Evolutionary conservation across 1,140 invertebrate genomes (phyloP), one percentile per base, ranked within the genome.

Genomic region (Centruroides vittatus): DNA sequence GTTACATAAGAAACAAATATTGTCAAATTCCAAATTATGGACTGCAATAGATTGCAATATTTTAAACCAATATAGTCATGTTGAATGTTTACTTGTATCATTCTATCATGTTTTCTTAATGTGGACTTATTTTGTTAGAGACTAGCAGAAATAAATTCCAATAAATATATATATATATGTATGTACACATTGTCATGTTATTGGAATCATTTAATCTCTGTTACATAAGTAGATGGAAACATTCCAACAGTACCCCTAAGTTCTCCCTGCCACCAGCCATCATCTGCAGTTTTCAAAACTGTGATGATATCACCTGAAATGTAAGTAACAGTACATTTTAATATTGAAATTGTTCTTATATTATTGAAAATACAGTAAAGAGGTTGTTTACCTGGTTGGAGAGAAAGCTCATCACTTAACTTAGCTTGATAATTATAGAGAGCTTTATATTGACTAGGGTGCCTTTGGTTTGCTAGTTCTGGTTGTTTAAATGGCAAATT

Each of bases 261-360:
- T 77, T 92, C 88, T 35, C 95, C 96, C 70, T 93, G 82, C 95
- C 95, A 99, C 96, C 96, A 99, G 47, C 96, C 97, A 80, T 99
- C 97, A 64, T 93, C 94, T 67, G 92, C 96, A 76, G 99, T 98
- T 76, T 99, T 95, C 58, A 99, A 77, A 65, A 99, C 97, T 60
- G 92, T 80, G 61, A 99, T 92, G 67, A 88, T 78, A 49, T 87
- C 89, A 63, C 93, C 93, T 73, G 35, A 48, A 49, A 57, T 36
- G 10, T 11, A 10, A 10, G 23, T n/a, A 47, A 57, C 11, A 57
- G 41, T n/a, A 47, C 4, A 47, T 46, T 36, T 55, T 55, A 23
- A 23, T 34, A n/a, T n/a, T n/a, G n/a, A n/a, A n/a, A n/a, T n/a
- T n/a, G n/a, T n/a, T n/a, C n/a, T n/a, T n/a, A 34, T 8, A 34